Percentiles rank a stretch among this genome's conserved stretches.
Evolutionary conservation across 2,113 vertebrate species (phyloP).

Genomic region (Oreochromis tanganicae): DNA sequence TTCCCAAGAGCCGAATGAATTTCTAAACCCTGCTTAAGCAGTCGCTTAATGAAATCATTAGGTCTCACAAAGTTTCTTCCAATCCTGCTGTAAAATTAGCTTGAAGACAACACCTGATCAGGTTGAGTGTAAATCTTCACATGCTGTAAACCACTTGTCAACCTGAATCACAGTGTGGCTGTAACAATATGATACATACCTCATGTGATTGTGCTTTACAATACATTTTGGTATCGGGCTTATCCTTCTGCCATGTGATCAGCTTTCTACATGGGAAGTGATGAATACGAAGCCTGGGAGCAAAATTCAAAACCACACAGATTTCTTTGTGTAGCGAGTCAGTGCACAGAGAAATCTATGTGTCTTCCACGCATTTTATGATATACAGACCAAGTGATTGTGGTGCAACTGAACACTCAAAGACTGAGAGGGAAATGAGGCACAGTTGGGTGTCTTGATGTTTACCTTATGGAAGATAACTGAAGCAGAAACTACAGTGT

Average conservation of each 20-base stretch:
- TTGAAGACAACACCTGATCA: not conserved
- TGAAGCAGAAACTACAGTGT: not conserved
- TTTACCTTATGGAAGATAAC: not conserved
- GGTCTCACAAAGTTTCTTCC: not conserved
- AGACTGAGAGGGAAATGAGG: not conserved
- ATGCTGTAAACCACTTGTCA: not conserved
- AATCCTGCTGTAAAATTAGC: not conserved
- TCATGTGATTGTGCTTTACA: not conserved
- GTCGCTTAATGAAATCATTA: not conserved
- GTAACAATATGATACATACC: not conserved
- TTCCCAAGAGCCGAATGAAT: not conserved
- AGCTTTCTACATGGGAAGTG: not conserved
- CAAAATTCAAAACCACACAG: not conserved
- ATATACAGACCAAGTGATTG: not conserved
- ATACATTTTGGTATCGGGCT: not conserved
- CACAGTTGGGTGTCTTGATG: not conserved
- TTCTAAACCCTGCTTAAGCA: not conserved
- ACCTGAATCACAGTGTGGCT: not conserved
- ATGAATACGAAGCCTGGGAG: not conserved
- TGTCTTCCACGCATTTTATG: not conserved
- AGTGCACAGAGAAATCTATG: not conserved
- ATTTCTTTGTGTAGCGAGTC: not conserved
- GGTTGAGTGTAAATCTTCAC: not conserved
- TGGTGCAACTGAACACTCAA: not conserved
- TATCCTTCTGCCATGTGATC: not conserved